Base-by-base conservation (phyloP, 1,140 invertebrate genomes). In the Hylaeus volcanicus region DNA sequence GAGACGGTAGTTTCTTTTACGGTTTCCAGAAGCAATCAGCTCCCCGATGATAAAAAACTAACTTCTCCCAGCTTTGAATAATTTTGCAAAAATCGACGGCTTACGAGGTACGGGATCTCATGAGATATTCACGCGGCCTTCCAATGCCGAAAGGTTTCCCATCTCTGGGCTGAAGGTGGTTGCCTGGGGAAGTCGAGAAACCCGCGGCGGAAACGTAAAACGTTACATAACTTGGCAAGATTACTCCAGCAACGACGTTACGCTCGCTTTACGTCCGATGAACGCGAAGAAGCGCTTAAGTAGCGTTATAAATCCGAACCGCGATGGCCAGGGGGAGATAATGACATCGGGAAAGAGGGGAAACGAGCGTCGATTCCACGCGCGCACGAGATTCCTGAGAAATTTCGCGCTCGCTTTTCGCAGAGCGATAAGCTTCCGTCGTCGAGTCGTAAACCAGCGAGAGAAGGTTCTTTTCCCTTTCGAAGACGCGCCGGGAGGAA, bases 1-100 rank as follows among this genome's bases (percentile, higher is more conserved):
- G 55, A 53, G 14, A 48, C 60, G 55, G 4, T 70, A 39, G 26
- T 58, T 48, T 15, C 56, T 69, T 64, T 51, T n/a, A 43, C 64
- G 55, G 51, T 26, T 72, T 84, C 48, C 53, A 82, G 65, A n/a
- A 37, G 43, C 45, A n/a, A 68, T 37, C 41, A 26, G 41, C 26
- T 26, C 26, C 26, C 26, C 26, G 26, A 26, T 26, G 0, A 26
- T 26, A 26, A 26, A 26, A 26, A 26, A 26, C 26, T 26, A 26
- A 26, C 26, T 26, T 26, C 26, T 26, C 26, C 26, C 26, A 26
- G 26, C 26, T 26, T 26, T 26, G 26, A 26, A 26, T 26, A 26
- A 26, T 26, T 26, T 26, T 26, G 26, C 26, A 26, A 26, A 26
- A 26, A 26, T 26, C 26, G 26, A n/a, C 14, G 45, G 45, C 45